phyloP scores from a whole-genome alignment of 2,113 vertebrate species.

The Oreochromis aureus region DNA sequence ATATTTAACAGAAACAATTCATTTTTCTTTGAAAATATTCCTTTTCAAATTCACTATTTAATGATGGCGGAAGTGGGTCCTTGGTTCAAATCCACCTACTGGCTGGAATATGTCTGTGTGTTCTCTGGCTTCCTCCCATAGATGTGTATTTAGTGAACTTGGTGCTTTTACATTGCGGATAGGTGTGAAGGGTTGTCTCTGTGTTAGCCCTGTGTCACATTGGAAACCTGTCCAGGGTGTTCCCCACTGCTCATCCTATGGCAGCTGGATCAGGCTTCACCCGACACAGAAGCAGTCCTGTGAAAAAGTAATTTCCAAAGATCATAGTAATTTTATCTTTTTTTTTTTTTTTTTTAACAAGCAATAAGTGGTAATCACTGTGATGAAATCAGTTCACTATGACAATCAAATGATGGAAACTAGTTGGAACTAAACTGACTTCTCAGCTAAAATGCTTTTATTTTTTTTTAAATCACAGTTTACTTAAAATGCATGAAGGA shows the following conservation, averaged over 20 bases:
- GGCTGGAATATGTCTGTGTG: neutral
- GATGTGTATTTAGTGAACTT: neutral
- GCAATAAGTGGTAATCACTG: neutral
- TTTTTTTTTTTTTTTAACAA: neutral
- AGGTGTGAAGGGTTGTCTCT: neutral
- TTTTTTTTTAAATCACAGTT: neutral
- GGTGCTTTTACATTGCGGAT: fast-evolving
- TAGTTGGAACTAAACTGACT: neutral
- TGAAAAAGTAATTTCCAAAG: neutral
- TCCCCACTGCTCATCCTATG: neutral
- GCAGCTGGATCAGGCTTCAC: neutral
- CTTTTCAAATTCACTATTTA: neutral
- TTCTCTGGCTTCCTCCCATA: neutral
- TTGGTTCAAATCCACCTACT: neutral
- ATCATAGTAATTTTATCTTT: neutral
- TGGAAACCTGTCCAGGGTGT: neutral
- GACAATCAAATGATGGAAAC: neutral
- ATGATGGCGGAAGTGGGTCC: fast-evolving
- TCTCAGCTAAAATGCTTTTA: neutral
- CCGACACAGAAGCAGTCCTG: neutral
- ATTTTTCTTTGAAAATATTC: neutral
- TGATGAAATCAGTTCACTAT: neutral
- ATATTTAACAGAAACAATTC: neutral
- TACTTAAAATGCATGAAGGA: neutral
- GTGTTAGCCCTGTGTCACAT: neutral